A percentile compares a stretch with the other conserved stretches of the same genome.
phyloP scores from a whole-genome alignment of 2,888 invertebrate genomes.

The Sphaeridia pumilis region DNA sequence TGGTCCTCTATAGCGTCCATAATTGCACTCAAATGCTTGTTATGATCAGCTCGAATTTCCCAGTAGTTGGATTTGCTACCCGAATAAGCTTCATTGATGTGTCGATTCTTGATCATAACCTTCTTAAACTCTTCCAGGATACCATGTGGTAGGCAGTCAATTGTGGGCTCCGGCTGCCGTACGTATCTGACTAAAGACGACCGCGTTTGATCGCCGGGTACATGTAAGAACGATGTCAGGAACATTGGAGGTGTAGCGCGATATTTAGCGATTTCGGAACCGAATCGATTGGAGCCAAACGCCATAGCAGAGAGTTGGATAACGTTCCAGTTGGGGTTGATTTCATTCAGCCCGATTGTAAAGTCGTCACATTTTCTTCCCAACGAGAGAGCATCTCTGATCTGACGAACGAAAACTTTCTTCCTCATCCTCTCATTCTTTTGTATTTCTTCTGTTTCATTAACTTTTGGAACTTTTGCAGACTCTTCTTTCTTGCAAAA shows the following conservation, averaged over 20 bases:
- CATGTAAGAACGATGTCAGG: conserved; percentile 19
- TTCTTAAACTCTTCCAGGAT: conserved; percentile 26
- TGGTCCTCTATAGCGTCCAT: conserved; percentile 27
- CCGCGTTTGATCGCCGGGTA: conserved; percentile 20
- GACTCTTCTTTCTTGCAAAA: conserved; percentile 14
- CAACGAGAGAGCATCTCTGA: conserved; percentile 12
- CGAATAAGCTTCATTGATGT: conserved; percentile 24
- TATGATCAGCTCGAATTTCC: conserved; percentile 28
- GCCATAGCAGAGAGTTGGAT: conserved; percentile 24
- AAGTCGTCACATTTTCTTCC: conserved; percentile 7
- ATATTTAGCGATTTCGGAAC: conserved; percentile 12
- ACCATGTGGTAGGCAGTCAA: conserved; percentile 17
- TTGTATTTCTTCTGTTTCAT: neutral
- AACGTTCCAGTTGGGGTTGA: conserved; percentile 29
- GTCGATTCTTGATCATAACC: conserved; percentile 22
- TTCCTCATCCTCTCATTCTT: neutral
- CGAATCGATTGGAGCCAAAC: conserved; percentile 23
- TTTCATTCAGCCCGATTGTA: neutral
- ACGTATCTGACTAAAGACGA: conserved; percentile 19
- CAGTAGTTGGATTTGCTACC: conserved; percentile 25
- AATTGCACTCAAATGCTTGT: conserved; percentile 19
- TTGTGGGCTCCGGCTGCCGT: conserved; percentile 15
- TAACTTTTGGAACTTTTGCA: neutral
- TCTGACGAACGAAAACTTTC: conserved; percentile 14
- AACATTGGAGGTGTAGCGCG: conserved; percentile 23